Base-by-base conservation (phyloP, 1,140 invertebrate species). In the Drosophila prosaltans region DNA sequence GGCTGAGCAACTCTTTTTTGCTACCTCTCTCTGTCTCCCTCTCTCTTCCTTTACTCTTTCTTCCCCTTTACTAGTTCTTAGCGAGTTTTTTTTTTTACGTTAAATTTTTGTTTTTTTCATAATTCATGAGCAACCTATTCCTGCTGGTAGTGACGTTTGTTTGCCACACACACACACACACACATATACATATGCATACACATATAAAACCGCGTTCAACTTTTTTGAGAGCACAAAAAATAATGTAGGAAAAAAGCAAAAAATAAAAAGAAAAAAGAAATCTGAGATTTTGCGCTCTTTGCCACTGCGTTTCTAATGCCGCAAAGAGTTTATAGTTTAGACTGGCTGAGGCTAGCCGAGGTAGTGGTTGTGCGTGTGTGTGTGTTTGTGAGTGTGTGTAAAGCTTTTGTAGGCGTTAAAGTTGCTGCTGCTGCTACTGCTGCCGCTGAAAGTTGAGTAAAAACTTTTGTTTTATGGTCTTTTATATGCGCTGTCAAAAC, bases 381-480 rank as follows among this genome's bases (percentile, higher is more conserved):
- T 60, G n/a, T 36, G 28, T 55, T 26, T 62, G 43, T 54, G 64
- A 45, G 16, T 74, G 45, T 58, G 43, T 65, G 62, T 41, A 48
- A 55, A 30, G 55, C 32, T 74, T 81, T 86, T 78, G 82, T 85
- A 85, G 82, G 82, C 82, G 79, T 85, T 85, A 82, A 74, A 85
- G 75, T 85, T 86, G 74, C 69, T 76, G 70, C 82, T 70, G 76
- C 45, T 48, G 45, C 45, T 51, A 21, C 45, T 51, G 45, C 45
- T 51, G 45, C 45, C 76, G 82, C 76, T 80, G 79, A 86, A 86
- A 88, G 83, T 88, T 88, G 77, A 66, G 73, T 68, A 83, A 88
- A 88, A 88, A 83, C 83, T 88, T 88, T 88, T 88, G 83, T 88
- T 88, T 88, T 88, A 88, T 88, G 83, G 80, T 88, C 80, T 88